These are phyloP conservation scores for Pseudoatta argentina DNA, from an alignment of 1,140 invertebrate species.

Conservation along the genomic window DNA sequence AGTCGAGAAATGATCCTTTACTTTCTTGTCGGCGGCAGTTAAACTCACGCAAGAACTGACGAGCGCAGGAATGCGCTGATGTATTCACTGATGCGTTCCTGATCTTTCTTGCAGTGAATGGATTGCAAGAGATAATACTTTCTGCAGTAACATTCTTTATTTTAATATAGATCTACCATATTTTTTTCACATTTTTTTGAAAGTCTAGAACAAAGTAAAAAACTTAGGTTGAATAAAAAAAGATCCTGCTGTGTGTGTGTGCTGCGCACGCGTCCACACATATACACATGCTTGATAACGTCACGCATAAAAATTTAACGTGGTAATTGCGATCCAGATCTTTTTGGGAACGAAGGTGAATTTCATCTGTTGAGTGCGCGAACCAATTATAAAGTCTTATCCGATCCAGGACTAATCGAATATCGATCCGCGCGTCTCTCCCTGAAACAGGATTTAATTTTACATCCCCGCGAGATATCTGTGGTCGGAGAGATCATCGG, in stretches of 20 bases:
- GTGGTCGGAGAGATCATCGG: constrained; percentile 44
- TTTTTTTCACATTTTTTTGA: background rate
- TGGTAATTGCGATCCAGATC: constrained; percentile 23
- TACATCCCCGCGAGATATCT: constrained; percentile 60
- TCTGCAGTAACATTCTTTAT: too few relatives aligned
- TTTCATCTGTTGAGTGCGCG: constrained; percentile 64
- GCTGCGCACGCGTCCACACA: too few relatives aligned
- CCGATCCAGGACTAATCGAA: constrained; percentile 62
- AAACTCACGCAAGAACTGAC: constrained; percentile 56
- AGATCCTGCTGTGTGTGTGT: too few relatives aligned
- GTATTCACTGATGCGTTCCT: constrained; percentile 38
- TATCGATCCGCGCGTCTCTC: constrained; percentile 58
- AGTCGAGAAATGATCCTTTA: constrained; percentile 33
- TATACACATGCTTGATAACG: too few relatives aligned
- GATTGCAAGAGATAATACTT: constrained; percentile 11
- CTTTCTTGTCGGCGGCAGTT: constrained; percentile 51
- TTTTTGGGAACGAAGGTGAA: constrained; percentile 43
- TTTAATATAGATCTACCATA: background rate
- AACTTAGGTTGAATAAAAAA: too few relatives aligned
- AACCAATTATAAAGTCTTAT: constrained; percentile 65
- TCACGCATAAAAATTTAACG: constrained; percentile 48
- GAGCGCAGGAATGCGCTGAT: constrained; percentile 33
- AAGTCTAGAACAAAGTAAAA: too few relatives aligned
- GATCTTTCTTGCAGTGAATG: background rate
- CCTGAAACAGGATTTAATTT: constrained; percentile 64